phyloP scores from a whole-genome alignment of 92 coral and sea anemone genomes.

The Porites evermanni region DNA sequence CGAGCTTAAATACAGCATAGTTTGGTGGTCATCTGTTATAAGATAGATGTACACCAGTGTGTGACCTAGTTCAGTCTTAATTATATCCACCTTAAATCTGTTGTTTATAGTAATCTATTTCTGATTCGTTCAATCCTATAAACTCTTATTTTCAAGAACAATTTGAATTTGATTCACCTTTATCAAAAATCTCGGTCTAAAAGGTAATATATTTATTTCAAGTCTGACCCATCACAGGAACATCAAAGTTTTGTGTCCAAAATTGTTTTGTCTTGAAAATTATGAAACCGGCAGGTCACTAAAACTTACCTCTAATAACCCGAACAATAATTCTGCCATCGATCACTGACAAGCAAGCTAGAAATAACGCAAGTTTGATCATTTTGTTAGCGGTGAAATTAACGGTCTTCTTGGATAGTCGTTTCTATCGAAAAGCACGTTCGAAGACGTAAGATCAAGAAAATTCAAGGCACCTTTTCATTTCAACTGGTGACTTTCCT shows the following conservation, averaged over 20 bases:
- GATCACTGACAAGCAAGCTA: constrained; percentile 12
- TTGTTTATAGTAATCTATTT: neutral
- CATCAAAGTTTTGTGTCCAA: neutral
- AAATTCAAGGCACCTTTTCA: constrained; percentile 19
- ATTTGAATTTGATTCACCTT: neutral
- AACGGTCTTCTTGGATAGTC: neutral
- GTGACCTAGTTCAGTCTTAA: no score
- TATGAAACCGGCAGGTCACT: neutral
- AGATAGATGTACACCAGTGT: no score
- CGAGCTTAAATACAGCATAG: no score
- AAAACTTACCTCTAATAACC: constrained; percentile 33
- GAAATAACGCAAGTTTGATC: constrained; percentile 7
- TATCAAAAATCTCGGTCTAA: neutral
- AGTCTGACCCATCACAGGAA: neutral
- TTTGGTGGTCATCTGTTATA: no score
- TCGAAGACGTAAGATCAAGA: constrained; percentile 37
- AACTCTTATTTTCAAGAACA: neutral
- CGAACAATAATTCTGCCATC: constrained; percentile 36
- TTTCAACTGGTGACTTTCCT: constrained; percentile 46
- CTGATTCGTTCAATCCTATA: neutral
- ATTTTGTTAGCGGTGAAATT: neutral
- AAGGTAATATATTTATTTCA: neutral
- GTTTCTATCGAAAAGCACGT: neutral
- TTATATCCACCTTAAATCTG: no score
- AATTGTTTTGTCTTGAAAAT: constrained; percentile 28